Conservation (phyloP, 92 coral and sea anemone genomes). For the Zoanthus gigantus region DNA sequence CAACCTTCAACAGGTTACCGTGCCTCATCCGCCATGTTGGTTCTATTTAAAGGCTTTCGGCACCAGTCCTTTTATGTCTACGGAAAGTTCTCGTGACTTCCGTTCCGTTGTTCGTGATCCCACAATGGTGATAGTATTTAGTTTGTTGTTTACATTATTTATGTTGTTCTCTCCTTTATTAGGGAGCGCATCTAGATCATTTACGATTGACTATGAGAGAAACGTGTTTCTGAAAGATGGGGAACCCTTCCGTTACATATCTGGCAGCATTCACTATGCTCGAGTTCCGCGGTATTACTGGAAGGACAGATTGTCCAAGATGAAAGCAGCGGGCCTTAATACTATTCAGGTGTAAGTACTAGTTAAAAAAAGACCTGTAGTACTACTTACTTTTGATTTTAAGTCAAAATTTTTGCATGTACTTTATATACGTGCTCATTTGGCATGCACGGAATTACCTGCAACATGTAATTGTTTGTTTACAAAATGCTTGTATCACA, state of each 20-base stretch:
- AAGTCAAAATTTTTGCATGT: background rate
- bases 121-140: background rate
- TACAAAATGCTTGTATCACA: background rate
- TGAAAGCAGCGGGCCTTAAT: slow-evolving; percentile 84
- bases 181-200: slow-evolving; percentile 60
- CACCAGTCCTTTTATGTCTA: slow-evolving; percentile 9
- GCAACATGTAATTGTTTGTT: background rate
- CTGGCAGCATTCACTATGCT: slow-evolving; percentile 88
- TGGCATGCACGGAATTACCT: background rate
- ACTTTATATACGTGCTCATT: background rate
- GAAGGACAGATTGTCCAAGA: slow-evolving; percentile 81
- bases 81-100: slow-evolving; percentile 13
- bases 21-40: slow-evolving; percentile 35
- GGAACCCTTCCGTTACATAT: slow-evolving; percentile 84
- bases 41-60: slow-evolving; percentile 3
- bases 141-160: slow-evolving; percentile 2
- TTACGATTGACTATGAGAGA: slow-evolving; percentile 83
- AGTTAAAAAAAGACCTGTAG: background rate
- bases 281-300: slow-evolving; percentile 81
- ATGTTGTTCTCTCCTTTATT: slow-evolving; percentile 30
- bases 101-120: background rate
- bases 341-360: slow-evolving; percentile 83
- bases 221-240: slow-evolving; percentile 90
- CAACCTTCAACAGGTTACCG: background rate
- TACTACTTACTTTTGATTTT: background rate